These are phyloP conservation scores for Neoitamus cyanurus DNA, from an alignment of 2,888 invertebrate species.

Conservation along the genomic window DNA sequence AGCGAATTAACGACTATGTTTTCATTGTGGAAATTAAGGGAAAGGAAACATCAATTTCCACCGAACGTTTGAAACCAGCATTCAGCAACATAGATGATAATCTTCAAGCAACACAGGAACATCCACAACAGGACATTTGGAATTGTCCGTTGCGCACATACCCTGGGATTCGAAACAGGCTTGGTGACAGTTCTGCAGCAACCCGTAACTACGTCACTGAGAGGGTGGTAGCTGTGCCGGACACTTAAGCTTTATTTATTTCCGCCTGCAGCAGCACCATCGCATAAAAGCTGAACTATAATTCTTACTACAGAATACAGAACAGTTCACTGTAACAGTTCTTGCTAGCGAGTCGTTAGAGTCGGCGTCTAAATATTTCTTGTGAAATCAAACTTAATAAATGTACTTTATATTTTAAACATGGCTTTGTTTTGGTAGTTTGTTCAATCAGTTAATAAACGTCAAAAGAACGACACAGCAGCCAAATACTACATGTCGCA, in stretches of 20 bases:
- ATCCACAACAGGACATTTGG: background rate
- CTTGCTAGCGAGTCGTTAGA: too few species aligned
- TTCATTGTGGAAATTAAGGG: conserved; percentile 8
- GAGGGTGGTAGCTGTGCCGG: conserved; percentile 2
- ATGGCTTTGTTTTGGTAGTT: too few species aligned
- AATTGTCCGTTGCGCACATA: background rate
- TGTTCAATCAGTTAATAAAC: too few species aligned
- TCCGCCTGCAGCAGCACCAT: too few species aligned
- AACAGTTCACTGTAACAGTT: too few species aligned
- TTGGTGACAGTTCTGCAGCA: background rate
- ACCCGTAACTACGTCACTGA: background rate
- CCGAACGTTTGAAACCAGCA: conserved; percentile 40
- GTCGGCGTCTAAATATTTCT: too few species aligned
- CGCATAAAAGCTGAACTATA: too few species aligned
- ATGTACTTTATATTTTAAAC: too few species aligned
- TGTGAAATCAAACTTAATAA: too few species aligned
- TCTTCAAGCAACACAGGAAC: background rate
- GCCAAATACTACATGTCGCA: too few species aligned
- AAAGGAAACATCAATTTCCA: conserved; percentile 21
- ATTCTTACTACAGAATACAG: too few species aligned
- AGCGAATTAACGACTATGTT: conserved; percentile 16
- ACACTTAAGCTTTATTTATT: background rate
- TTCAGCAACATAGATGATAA: background rate
- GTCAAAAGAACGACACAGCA: too few species aligned
- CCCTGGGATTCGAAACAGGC: background rate